Evolutionary conservation across 2,888 invertebrate species (phyloP).

Genomic region (Phengaris arion): DNA sequence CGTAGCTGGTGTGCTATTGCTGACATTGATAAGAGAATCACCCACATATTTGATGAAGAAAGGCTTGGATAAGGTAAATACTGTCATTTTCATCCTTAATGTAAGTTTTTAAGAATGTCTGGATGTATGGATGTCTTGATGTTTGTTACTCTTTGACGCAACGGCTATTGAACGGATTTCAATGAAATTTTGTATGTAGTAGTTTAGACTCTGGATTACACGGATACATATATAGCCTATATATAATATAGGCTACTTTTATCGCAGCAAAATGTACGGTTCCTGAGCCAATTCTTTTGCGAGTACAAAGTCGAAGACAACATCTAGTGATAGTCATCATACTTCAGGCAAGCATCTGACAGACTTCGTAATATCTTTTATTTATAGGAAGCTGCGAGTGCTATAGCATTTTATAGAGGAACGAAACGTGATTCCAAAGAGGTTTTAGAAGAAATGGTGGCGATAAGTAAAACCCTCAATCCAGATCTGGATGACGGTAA

Average conservation of each 20-base stretch:
- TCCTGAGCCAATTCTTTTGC: too few species aligned
- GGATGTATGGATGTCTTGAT: too few species aligned
- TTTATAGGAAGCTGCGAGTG: slow-evolving; percentile 57
- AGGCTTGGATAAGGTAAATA: slow-evolving; percentile 45
- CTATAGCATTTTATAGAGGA: slow-evolving; percentile 55
- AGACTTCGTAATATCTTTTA: not conserved
- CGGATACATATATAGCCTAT: too few species aligned
- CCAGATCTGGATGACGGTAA: slow-evolving; percentile 28
- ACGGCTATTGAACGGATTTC: too few species aligned
- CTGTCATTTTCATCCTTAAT: too few species aligned
- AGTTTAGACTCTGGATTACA: too few species aligned
- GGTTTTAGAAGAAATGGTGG: slow-evolving; percentile 50
- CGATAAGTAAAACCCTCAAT: slow-evolving; percentile 46
- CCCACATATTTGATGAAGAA: slow-evolving; percentile 41
- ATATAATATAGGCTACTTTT: too few species aligned
- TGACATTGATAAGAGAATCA: slow-evolving; percentile 53
- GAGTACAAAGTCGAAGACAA: too few species aligned
- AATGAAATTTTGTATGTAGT: too few species aligned
- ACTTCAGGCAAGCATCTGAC: not conserved
- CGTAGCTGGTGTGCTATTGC: slow-evolving; percentile 42
- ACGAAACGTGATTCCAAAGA: slow-evolving; percentile 48
- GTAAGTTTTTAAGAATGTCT: too few species aligned
- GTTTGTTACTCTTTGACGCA: too few species aligned
- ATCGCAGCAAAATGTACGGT: too few species aligned
- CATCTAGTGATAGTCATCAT: not conserved